These are phyloP conservation scores for Cactoblastis cactorum DNA, from an alignment of 2,888 invertebrate genomes.

Conservation along the genomic window DNA sequence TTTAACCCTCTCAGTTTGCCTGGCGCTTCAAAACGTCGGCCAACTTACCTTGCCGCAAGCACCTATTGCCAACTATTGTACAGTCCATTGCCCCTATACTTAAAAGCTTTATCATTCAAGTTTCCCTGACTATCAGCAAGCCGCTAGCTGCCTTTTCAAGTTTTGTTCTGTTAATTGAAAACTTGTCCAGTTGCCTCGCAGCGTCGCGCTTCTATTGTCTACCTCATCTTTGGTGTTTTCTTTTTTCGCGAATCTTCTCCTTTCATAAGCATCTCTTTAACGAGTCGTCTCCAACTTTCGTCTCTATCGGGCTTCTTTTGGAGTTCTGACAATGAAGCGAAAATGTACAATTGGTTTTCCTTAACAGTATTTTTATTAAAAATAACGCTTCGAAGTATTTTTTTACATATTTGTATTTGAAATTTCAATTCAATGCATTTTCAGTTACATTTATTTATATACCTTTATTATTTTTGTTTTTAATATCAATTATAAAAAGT, in stretches of 20 bases:
- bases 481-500: no score
- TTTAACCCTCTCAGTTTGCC: constrained; percentile 65
- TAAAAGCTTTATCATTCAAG: constrained; percentile 16
- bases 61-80: constrained; percentile 35
- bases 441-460: no score
- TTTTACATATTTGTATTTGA: no score
- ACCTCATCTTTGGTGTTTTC: constrained; percentile 40
- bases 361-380: constrained; percentile 16
- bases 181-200: constrained; percentile 42
- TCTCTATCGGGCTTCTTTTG: constrained; percentile 44
- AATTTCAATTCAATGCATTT: no score
- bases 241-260: constrained; percentile 42
- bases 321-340: constrained; percentile 41
- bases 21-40: constrained; percentile 45
- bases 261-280: constrained; percentile 52
- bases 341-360: constrained; percentile 47
- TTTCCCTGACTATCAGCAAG: constrained; percentile 25
- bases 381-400: no score
- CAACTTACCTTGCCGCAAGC: constrained; percentile 45
- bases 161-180: constrained; percentile 49
- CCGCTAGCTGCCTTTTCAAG: constrained; percentile 28
- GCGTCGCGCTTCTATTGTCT: constrained; percentile 45
- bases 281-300: constrained; percentile 42
- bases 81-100: constrained; percentile 26
- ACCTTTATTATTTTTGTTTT: no score